Evolutionary conservation across 2,888 invertebrate species (phyloP), one percentile per base, ranked within the genome.

Genomic region (Stenodema calcarata): DNA sequence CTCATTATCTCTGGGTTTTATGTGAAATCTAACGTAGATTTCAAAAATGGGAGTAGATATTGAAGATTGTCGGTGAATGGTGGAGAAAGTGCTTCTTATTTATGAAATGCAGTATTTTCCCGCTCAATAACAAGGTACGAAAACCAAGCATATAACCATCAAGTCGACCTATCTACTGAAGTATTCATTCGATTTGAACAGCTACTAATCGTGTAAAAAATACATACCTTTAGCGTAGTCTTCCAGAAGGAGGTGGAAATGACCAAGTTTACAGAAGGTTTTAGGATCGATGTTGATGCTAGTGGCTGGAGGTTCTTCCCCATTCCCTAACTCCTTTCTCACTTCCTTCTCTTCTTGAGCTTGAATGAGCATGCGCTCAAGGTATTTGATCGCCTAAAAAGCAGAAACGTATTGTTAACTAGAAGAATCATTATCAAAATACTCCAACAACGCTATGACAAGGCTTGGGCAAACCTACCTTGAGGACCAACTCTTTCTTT

Each of bases 241-340:
- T 91, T 97, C 97, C 23, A 98, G 92, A 0, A 99, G 93, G 44
- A 99, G 93, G 92, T 98, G 97, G 90, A 99, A 96, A 92, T 99
- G 99, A 1, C 99, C 99, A 85, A 99, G 92, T 92, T 98, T 97
- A 90, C 98, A 97, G 92, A 96, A 98, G 1, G 98, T 96, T 91
- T 96, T 95, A 0, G 97, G 96, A 91, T 97, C 96, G 89, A 97
- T 95, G 90, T 94, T 94, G 88, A 95, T 86, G 70, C 83, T 95
- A 87, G 94, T 94, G 91, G 95, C 92, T 89, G 82, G 93, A 0
- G 88, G 75, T 50, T 89, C 89, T 35, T 88, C 89, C 86, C 88
- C 88, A 87, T 89, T 88, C 28, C 89, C 88, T 44, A 88, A 75
- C 62, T 88, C 87, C 87, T 89, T 89, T 75, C 87, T 87, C 41